Conservation (phyloP, 30 jellyfish, hydroid and myxozoan species). For the Morbakka virulenta region DNA sequence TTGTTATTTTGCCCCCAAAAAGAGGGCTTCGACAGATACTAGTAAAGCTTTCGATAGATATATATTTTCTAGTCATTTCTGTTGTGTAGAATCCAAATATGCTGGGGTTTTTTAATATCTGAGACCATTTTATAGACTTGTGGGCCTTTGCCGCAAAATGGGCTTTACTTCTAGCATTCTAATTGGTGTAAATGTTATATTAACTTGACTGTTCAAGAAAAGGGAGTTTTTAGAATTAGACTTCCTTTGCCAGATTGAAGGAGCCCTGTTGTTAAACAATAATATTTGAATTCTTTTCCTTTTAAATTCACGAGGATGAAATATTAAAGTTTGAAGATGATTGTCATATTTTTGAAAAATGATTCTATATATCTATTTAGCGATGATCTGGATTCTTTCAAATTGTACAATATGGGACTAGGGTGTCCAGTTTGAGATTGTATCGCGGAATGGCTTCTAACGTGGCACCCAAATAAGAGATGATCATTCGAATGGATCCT, state of each 20-base stretch:
- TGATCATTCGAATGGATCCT: conserved; percentile 2
- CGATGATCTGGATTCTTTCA: conserved; percentile 9
- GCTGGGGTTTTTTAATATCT: too few species aligned
- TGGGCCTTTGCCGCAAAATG: too few species aligned
- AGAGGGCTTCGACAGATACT: conserved; percentile 25
- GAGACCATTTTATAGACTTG: too few species aligned
- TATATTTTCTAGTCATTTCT: conserved; percentile 15
- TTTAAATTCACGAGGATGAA: conserved; percentile 10
- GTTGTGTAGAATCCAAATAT: conserved; percentile 16
- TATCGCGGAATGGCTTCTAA: conserved; percentile 23
- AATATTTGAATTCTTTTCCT: too few species aligned
- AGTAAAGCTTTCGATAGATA: conserved; percentile 13
- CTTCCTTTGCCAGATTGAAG: too few species aligned
- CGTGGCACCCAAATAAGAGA: conserved; percentile 34
- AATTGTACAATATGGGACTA: conserved; percentile 15
- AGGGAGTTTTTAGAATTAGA: too few species aligned
- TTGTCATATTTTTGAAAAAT: conserved; percentile 5
- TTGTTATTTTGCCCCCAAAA: conserved; percentile 4
- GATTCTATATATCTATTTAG: conserved; percentile 21
- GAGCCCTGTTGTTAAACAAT: too few species aligned
- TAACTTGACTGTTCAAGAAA: too few species aligned
- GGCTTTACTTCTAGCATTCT: too few species aligned
- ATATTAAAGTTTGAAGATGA: conserved; percentile 9
- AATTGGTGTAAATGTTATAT: too few species aligned
- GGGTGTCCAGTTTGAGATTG: conserved; percentile 5